Conservation (phyloP, 1,140 invertebrate species). For the Solenopsis fugax region DNA sequence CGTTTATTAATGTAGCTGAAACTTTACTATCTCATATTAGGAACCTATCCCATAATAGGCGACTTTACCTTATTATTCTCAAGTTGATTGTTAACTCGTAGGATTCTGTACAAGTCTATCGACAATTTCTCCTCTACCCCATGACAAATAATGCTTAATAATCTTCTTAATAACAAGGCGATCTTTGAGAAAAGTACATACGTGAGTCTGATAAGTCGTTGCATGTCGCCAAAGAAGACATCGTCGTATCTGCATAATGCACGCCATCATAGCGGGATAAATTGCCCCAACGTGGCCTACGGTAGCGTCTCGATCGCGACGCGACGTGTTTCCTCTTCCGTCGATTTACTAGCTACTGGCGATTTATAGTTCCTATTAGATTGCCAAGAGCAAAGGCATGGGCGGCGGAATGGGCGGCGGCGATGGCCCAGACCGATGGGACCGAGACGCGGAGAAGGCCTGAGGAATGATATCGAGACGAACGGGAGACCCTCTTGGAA, state of each 20-base stretch:
- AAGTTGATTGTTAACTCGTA: too few relatives aligned
- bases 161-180: neutral
- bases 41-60: too few relatives aligned
- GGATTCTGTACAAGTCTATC: too few relatives aligned
- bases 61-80: too few relatives aligned
- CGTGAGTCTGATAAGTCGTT: slow-evolving; percentile 56
- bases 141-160: neutral
- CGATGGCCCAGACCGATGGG: slow-evolving; percentile 34
- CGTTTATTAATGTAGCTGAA: too few relatives aligned
- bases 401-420: slow-evolving; percentile 21
- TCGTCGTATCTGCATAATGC: slow-evolving; percentile 72
- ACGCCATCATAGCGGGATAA: slow-evolving; percentile 73
- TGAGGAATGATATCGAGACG: slow-evolving; percentile 65
- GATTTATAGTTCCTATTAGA: slow-evolving; percentile 77
- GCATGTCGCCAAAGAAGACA: slow-evolving; percentile 26
- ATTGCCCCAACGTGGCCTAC: slow-evolving; percentile 68
- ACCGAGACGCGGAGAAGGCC: slow-evolving; percentile 5
- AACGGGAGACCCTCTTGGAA: slow-evolving; percentile 58
- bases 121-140: too few relatives aligned
- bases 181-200: neutral
- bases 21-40: too few relatives aligned
- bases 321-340: slow-evolving; percentile 75
- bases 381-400: slow-evolving; percentile 61
- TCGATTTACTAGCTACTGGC: slow-evolving; percentile 71
- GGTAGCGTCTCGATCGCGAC: slow-evolving; percentile 69